phyloP scores from a whole-genome alignment of 2,888 invertebrate genomes.

The Nipponacmea schrenckii region DNA sequence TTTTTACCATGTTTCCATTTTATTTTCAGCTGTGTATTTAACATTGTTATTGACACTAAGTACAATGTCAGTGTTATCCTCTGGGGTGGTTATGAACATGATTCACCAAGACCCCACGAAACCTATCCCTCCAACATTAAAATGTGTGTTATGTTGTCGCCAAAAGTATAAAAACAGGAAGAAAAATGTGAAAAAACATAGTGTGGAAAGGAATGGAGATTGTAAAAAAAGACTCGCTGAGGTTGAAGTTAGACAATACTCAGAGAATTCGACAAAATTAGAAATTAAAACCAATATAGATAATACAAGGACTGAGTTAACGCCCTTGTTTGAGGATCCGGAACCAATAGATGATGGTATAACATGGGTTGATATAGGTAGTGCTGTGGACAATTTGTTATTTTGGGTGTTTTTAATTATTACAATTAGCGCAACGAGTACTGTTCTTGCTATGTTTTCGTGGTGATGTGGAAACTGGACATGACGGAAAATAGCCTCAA shows the following conservation, averaged over 20 bases:
- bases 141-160: slow-evolving; percentile 32
- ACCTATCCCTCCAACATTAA: slow-evolving; percentile 33
- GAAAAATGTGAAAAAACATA: neutral
- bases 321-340: slow-evolving; percentile 16
- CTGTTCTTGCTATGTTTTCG: slow-evolving; percentile 35
- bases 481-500: neutral
- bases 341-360: slow-evolving; percentile 8
- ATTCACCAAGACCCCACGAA: slow-evolving; percentile 39
- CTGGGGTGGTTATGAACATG: slow-evolving; percentile 46
- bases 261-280: neutral
- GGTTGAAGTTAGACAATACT: slow-evolving; percentile 2
- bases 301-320: slow-evolving; percentile 16
- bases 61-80: slow-evolving; percentile 46
- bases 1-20: neutral
- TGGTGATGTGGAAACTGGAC: neutral
- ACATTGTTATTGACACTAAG: slow-evolving; percentile 43
- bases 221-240: slow-evolving; percentile 12
- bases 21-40: slow-evolving; percentile 46
- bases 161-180: slow-evolving; percentile 13
- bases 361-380: slow-evolving; percentile 32
- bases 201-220: slow-evolving; percentile 14
- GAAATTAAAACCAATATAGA: slow-evolving; percentile 4
- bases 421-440: slow-evolving; percentile 33
- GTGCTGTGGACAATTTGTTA: slow-evolving; percentile 35
- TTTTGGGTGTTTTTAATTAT: slow-evolving; percentile 37